Base-by-base conservation (phyloP, 2,888 invertebrate genomes). In the Pristionchus exspectatus region DNA sequence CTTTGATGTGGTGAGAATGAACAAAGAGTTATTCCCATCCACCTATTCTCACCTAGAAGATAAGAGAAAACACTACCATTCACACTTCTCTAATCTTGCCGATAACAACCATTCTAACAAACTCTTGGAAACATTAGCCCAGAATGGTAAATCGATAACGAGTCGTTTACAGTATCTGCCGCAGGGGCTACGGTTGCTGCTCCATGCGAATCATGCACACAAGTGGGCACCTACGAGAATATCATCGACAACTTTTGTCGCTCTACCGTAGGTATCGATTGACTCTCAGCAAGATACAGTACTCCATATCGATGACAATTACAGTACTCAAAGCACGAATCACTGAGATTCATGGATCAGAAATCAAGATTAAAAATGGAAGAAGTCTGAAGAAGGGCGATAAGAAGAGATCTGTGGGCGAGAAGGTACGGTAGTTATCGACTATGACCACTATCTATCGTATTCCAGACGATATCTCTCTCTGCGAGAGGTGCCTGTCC, bases 201-300 rank as follows among this genome's bases (percentile, higher is more conserved):
- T 81, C 91, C 92, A 74, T 96, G 96, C 93, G 95, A 95, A 63
- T 95, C 96, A 12, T 96, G 96, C 94, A 95, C 95, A 90, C 96
- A 96, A 92, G 96, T 96, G 3, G 95, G 96, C 90, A 96, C 96
- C 9, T 96, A 96, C 93, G 96, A 96, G 94, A 96, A 96, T 92
- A 96, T 96, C 90, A 95, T 96, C 91, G 96, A 96, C 94, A 96
- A 96, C 93, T 96, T 96, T 93, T 96, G 96, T 93, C 94, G 96
- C 90, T 95, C 96, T 27, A 95, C 96, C 89, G 95, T 96, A 91
- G 96, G 96, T 96, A 95, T 87, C 87, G 66, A 87, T 69, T 87
- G 44, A 66, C 4, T 85, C 18, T 38, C 16, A 27, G 7, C 10
- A 5, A 56, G 21, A n/a, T 50, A 81, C 44, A 18, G 30, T 83